Evolutionary conservation across 2,888 invertebrate genomes (phyloP).

Genomic region (Geotrupes spiniger): DNA sequence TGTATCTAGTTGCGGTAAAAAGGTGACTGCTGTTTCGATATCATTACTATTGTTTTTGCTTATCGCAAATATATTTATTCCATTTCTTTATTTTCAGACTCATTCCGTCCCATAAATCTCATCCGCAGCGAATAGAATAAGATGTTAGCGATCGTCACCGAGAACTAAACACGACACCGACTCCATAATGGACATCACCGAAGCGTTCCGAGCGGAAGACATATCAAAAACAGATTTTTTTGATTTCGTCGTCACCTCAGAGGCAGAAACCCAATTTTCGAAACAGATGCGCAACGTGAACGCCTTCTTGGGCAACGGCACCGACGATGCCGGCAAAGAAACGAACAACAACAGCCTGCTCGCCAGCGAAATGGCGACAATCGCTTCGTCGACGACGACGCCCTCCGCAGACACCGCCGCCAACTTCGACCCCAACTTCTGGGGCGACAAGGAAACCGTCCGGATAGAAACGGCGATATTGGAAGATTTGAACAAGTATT

Average conservation of each 20-base stretch:
- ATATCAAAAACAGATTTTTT: slow-evolving; percentile 86
- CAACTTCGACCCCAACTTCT: slow-evolving; percentile 54
- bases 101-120: too few relatives aligned
- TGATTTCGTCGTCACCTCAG: slow-evolving; percentile 80
- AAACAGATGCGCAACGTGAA: slow-evolving; percentile 68
- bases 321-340: slow-evolving; percentile 53
- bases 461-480: slow-evolving; percentile 71
- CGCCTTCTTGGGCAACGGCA: slow-evolving; percentile 61
- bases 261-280: slow-evolving; percentile 62
- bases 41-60: too few relatives aligned
- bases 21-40: too few relatives aligned
- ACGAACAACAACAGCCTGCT: slow-evolving; percentile 58
- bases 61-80: too few relatives aligned
- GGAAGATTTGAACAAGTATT: slow-evolving; percentile 82
- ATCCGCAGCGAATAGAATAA: too few relatives aligned
- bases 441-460: slow-evolving; percentile 72
- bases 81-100: too few relatives aligned
- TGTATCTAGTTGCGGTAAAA: too few relatives aligned
- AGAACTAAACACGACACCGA: slow-evolving; percentile 26
- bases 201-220: slow-evolving; percentile 75
- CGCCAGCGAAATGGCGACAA: slow-evolving; percentile 42
- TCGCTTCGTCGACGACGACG: slow-evolving; percentile 46
- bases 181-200: slow-evolving; percentile 79
- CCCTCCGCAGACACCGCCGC: slow-evolving; percentile 48
- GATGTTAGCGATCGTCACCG: too few relatives aligned